A percentile compares a stretch with the other conserved stretches of the same genome.
Conservation (phyloP, 1,140 invertebrate species). For the Drosophila pandora region DNA sequence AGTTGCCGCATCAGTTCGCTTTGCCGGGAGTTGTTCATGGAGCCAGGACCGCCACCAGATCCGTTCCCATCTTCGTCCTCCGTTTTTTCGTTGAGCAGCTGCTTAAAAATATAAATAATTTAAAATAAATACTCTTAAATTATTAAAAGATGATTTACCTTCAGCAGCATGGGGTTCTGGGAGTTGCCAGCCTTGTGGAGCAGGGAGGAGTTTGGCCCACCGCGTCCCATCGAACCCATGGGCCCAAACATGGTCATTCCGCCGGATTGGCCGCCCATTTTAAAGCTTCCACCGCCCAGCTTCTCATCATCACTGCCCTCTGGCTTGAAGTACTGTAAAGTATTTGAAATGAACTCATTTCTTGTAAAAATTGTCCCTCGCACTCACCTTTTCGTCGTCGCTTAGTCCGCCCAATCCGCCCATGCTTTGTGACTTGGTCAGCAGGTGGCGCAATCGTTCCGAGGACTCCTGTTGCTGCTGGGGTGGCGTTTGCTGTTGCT, state of each 20-base stretch:
- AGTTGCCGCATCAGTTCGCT: conserved; percentile 92
- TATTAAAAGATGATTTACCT: conserved; percentile 85
- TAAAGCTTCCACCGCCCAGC: conserved; percentile 56
- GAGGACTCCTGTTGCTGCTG: conserved; percentile 82
- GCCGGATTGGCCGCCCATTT: conserved; percentile 52
- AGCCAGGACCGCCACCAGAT: conserved; percentile 21
- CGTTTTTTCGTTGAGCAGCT: conserved; percentile 93
- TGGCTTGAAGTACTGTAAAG: conserved; percentile 85
- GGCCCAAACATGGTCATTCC: conserved; percentile 56
- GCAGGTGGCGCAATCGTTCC: conserved; percentile 87
- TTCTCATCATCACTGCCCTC: conserved; percentile 90
- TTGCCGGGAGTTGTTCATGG: conserved; percentile 84
- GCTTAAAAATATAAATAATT: conserved; percentile 54
- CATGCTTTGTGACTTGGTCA: conserved; percentile 84
- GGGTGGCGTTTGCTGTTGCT: conserved; percentile 35
- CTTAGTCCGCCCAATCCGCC: conserved; percentile 73
- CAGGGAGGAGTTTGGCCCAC: conserved; percentile 25
- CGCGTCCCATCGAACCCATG: conserved; percentile 41
- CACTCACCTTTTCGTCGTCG: conserved; percentile 83
- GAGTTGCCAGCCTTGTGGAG: conserved; percentile 74
- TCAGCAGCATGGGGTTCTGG: conserved; percentile 88
- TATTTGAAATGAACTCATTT: background rate
- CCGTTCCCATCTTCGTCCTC: conserved; percentile 89
- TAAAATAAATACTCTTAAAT: background rate
- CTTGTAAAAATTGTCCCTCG: background rate